Evolutionary conservation across 1,140 invertebrate species (phyloP), one percentile per base, ranked within the genome.

Genomic region (Caerostris extrusa): DNA sequence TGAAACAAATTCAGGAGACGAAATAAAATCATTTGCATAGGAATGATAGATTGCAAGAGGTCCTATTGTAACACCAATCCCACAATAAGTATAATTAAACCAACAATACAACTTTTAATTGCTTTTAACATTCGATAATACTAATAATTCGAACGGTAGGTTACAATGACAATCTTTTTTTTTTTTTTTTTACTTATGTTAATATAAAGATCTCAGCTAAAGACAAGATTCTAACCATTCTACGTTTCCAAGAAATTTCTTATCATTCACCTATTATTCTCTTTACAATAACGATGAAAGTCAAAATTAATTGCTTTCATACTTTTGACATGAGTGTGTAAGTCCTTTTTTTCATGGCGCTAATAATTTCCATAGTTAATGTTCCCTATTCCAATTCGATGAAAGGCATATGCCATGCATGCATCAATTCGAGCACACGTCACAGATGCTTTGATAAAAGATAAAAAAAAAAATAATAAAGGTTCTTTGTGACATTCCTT

Each of bases 301-400:
- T 77, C 71, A 53, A 77, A 77, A 77, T 77, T 77, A 77, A 77
- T 77, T 53, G 71, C 71, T 53, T 50, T 50, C 71, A 34, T 34
- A 0, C 71, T 53, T 77, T 77, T 77, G 71, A 77, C 50, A 50
- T 10, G 34, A n/a, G 71, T 50, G 71, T 71, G 5, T 71, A 71
- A 71, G 8, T 50, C 19, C 34, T 71, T 71, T 50, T 34, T 19
- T 69, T 19, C 14, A 4, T 69, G 8, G n/a, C 0, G 6, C 0
- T n/a, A 53, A 77, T 77, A 14, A 77, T 77, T 77, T 77, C 10
- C 71, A 77, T 77, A 50, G 34, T 12, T 34, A 77, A 64, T 64
- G 61, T 64, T n/a, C n/a, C 12, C 61, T 67, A 5, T 50, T 5
- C 10, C 71, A 77, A n/a, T 50, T 50, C 34, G 69, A 77, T 77